phyloP scores from a whole-genome alignment of 1,140 invertebrate genomes.

The Orchestia grillus region DNA sequence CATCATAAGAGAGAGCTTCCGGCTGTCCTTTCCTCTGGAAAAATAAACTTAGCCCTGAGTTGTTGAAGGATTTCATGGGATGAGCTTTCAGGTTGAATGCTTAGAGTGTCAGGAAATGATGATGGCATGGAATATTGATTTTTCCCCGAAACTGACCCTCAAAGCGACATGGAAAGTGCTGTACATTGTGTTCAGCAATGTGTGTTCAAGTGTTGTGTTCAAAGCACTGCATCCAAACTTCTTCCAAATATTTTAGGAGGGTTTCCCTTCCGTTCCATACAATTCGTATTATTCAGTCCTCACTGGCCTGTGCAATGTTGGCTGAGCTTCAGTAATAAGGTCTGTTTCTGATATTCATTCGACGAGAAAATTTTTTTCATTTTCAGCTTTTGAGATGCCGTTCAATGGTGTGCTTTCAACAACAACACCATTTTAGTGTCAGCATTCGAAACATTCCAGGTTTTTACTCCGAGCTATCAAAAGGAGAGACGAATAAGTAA shows the following conservation, averaged over 20 bases:
- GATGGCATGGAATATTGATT: too few relatives aligned
- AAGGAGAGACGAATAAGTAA: not conserved
- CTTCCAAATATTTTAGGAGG: too few relatives aligned
- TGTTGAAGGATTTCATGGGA: not conserved
- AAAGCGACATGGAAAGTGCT: too few relatives aligned
- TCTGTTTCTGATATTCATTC: not conserved
- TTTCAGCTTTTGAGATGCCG: not conserved
- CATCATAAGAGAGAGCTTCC: not conserved
- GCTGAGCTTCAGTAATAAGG: not conserved
- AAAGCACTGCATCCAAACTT: too few relatives aligned
- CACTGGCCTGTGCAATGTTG: not conserved
- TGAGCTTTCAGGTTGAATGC: too few relatives aligned
- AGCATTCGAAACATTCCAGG: not conserved
- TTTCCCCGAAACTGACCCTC: too few relatives aligned
- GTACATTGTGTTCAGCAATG: too few relatives aligned
- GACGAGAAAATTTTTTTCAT: not conserved
- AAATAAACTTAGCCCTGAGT: not conserved
- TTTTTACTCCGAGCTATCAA: not conserved
- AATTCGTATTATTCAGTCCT: not conserved
- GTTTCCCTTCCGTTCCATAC: too few relatives aligned
- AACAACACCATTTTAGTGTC: not conserved
- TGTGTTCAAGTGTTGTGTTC: too few relatives aligned
- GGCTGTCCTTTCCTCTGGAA: not conserved
- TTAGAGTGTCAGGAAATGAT: too few relatives aligned
- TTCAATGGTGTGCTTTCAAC: not conserved